Evolutionary conservation across 2,888 invertebrate species (phyloP).

Genomic region (Dryomyza anilis): DNA sequence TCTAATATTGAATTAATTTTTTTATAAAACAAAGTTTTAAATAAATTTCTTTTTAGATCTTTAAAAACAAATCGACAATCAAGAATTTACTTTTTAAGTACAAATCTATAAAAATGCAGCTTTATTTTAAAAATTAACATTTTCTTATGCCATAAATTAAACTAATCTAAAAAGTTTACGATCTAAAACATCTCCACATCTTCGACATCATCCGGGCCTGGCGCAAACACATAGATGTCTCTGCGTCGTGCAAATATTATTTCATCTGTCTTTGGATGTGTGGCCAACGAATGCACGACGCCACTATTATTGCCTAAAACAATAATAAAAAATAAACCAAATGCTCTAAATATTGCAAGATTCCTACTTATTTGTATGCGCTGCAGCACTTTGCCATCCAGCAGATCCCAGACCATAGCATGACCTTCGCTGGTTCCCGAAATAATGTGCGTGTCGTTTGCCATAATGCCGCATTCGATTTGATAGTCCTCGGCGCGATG

Average conservation of each 20-base stretch:
- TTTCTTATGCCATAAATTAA: neutral
- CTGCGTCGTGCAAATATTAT: slow-evolving; percentile 55
- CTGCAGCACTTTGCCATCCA: slow-evolving; percentile 70
- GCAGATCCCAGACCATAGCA: slow-evolving; percentile 77
- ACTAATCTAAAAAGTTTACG: neutral
- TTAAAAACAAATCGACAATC: no score
- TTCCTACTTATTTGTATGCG: slow-evolving; percentile 54
- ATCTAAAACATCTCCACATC: neutral
- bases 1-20: no score
- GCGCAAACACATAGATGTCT: slow-evolving; percentile 53
- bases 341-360: no score
- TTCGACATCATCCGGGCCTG: slow-evolving; percentile 38
- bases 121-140: neutral
- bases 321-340: neutral
- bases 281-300: slow-evolving; percentile 78
- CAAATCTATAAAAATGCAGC: neutral
- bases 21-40: no score
- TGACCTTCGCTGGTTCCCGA: slow-evolving; percentile 87
- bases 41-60: no score
- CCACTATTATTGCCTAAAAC: slow-evolving; percentile 62
- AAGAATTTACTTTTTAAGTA: no score
- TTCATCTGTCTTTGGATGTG: slow-evolving; percentile 71
- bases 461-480: slow-evolving; percentile 84
- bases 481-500: slow-evolving; percentile 83
- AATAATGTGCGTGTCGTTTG: slow-evolving; percentile 82